Conservation (phyloP, 2,113 vertebrate species). For the Orthonyx spaldingii region DNA sequence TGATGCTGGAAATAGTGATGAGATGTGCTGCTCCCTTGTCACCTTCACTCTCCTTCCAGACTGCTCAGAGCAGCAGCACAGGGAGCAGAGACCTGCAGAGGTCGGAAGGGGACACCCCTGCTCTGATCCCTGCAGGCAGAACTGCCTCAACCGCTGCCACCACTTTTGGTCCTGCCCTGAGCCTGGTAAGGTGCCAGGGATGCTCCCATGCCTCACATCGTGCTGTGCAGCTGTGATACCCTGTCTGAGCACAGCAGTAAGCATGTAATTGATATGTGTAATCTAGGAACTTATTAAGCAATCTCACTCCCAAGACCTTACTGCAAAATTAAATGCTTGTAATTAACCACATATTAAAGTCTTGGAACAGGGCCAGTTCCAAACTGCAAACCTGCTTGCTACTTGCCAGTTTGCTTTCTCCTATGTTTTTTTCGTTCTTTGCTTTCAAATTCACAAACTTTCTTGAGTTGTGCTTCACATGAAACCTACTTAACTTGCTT, state of each 20-base stretch:
- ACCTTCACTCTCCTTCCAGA: not conserved
- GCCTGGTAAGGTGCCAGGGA: not conserved
- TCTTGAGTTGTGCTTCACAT: not conserved
- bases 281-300: not conserved
- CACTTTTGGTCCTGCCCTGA: not conserved
- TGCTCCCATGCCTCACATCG: not conserved
- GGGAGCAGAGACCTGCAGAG: not conserved
- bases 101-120: not conserved
- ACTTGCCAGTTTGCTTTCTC: not conserved
- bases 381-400: not conserved
- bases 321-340: not conserved
- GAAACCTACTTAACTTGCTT: not conserved
- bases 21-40: not conserved
- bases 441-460: not conserved
- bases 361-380: not conserved
- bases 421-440: not conserved
- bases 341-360: not conserved
- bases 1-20: not conserved
- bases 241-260: not conserved
- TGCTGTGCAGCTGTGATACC: not conserved
- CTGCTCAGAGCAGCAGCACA: not conserved
- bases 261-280: accelerated
- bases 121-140: not conserved
- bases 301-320: not conserved
- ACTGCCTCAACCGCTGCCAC: not conserved